Conservation (phyloP, 2,113 vertebrate genomes). For the Cyrtonyx montezumae region DNA sequence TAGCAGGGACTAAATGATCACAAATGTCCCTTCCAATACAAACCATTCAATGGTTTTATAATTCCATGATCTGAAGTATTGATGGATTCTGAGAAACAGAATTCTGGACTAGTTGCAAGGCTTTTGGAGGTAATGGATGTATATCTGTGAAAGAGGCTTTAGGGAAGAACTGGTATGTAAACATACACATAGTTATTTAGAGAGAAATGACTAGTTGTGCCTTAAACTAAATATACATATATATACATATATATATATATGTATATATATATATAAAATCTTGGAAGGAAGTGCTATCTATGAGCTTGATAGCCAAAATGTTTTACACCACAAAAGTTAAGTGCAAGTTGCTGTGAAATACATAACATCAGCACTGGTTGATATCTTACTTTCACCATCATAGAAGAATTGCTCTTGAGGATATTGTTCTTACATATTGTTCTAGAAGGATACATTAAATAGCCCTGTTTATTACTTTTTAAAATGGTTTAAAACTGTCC, state of each 20-base stretch:
- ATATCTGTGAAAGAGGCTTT: background rate
- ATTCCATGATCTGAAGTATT: too few relatives aligned
- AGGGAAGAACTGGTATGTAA: background rate
- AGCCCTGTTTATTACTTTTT: slow-evolving; percentile 31
- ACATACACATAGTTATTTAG: background rate
- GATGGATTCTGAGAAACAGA: background rate
- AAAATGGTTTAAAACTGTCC: slow-evolving; percentile 20
- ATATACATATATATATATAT: too few relatives aligned
- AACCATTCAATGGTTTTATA: too few relatives aligned
- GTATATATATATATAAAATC: too few relatives aligned
- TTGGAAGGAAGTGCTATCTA: background rate
- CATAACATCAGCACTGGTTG: background rate
- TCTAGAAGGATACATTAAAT: background rate
- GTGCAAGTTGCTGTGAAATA: background rate
- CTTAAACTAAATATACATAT: too few relatives aligned
- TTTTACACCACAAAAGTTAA: slow-evolving; percentile 6
- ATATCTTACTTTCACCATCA: slow-evolving; percentile 1
- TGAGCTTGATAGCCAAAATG: background rate
- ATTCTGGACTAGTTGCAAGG: too few relatives aligned
- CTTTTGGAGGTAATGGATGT: background rate
- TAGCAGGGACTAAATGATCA: too few relatives aligned
- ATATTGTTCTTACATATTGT: too few relatives aligned
- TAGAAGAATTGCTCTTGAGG: background rate
- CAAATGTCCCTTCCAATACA: too few relatives aligned
- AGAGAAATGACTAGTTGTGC: background rate